Evolutionary conservation across 2,113 vertebrate species (phyloP).

Genomic region (Tauraco erythrolophus): DNA sequence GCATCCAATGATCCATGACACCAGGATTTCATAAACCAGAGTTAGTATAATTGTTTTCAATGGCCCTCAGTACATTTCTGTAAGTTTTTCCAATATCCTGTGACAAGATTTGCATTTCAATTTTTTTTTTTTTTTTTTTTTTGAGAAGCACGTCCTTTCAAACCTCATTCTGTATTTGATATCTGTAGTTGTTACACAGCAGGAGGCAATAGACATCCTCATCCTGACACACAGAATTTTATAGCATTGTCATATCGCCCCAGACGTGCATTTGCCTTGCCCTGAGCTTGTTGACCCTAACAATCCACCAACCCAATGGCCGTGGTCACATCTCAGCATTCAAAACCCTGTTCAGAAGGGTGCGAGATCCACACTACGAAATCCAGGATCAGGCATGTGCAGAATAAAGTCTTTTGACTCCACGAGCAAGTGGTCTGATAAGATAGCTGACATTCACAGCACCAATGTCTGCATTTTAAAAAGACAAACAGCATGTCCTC

Average conservation of each 20-base stretch:
- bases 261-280: neutral
- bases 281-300: neutral
- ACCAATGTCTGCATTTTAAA: neutral
- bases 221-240: neutral
- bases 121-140: neutral
- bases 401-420: neutral
- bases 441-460: neutral
- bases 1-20: neutral
- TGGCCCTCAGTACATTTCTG: neutral
- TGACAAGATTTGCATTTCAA: neutral
- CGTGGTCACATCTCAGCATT: neutral
- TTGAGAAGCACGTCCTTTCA: neutral
- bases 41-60: neutral
- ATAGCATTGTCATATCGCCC: neutral
- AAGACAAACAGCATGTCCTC: neutral
- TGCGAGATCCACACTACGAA: neutral
- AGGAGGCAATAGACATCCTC: neutral
- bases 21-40: neutral
- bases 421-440: neutral
- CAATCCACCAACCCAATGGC: neutral
- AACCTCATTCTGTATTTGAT: neutral
- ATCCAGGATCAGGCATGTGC: neutral
- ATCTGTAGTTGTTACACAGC: neutral
- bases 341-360: neutral
- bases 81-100: neutral